Evolutionary conservation across 2,888 invertebrate genomes (phyloP).

Genomic region (Euclidia mi): DNA sequence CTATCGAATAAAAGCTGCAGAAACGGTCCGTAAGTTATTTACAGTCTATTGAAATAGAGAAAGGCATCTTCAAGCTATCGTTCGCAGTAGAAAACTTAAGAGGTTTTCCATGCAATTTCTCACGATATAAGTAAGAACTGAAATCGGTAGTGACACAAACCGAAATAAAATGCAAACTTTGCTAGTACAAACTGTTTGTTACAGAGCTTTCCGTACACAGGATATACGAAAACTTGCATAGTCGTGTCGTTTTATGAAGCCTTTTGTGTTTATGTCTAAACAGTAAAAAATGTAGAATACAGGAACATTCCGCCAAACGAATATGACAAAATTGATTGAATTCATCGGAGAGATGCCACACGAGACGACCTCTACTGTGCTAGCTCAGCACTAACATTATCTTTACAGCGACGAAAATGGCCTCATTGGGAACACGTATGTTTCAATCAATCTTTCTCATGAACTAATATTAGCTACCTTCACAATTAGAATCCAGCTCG

Average conservation of each 20-base stretch:
- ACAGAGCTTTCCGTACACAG: slow-evolving; percentile 5
- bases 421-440: slow-evolving; percentile 5
- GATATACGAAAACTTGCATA: slow-evolving; percentile 12
- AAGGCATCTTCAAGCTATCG: slow-evolving; percentile 38
- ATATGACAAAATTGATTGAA: slow-evolving; percentile 4
- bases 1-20: slow-evolving; percentile 41
- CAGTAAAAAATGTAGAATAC: slow-evolving; percentile 7
- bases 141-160: slow-evolving; percentile 36
- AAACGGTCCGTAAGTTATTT: slow-evolving; percentile 57
- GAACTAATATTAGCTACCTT: slow-evolving; percentile 16
- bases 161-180: slow-evolving; percentile 23
- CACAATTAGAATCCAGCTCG: slow-evolving; percentile 29
- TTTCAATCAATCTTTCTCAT: slow-evolving; percentile 4
- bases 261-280: slow-evolving; percentile 14
- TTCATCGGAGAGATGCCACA: slow-evolving; percentile 3
- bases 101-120: slow-evolving; percentile 45
- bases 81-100: slow-evolving; percentile 37
- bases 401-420: neutral
- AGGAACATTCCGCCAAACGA: slow-evolving; percentile 2
- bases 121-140: slow-evolving; percentile 27
- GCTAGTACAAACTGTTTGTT: slow-evolving; percentile 8
- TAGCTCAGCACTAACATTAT: neutral
- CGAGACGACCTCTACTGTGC: neutral
- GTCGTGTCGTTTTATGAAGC: slow-evolving; percentile 6
- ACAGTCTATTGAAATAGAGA: slow-evolving; percentile 54